These are phyloP conservation scores for Arizona elegans DNA, from an alignment of 2,113 vertebrate genomes.

Conservation along the genomic window DNA sequence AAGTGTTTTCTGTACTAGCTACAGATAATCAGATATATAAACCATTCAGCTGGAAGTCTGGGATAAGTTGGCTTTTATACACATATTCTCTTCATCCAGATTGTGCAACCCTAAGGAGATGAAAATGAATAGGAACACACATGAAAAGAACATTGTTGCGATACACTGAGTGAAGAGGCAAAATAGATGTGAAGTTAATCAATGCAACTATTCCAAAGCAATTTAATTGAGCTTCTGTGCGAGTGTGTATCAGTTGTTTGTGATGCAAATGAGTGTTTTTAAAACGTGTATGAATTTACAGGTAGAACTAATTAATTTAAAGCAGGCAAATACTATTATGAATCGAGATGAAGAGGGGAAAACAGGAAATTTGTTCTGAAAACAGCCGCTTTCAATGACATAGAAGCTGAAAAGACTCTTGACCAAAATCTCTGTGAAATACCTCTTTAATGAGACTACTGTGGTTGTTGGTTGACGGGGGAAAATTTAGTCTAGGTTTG, in stretches of 20 bases:
- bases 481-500: not conserved
- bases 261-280: not conserved
- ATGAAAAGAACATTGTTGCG: not conserved
- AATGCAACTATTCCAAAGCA: not conserved
- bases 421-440: not conserved
- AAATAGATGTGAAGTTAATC: not conserved
- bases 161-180: not conserved
- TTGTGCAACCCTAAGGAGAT: not conserved
- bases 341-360: not conserved
- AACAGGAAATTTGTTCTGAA: not conserved
- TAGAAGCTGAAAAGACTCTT: not conserved
- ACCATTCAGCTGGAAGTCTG: not conserved
- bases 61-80: not conserved
- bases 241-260: not conserved
- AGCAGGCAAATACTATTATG: not conserved
- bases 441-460: not conserved
- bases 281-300: not conserved
- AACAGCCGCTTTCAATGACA: not conserved
- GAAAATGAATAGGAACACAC: not conserved
- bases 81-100: not conserved
- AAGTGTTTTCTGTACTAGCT: not conserved
- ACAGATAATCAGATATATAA: not conserved
- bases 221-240: not conserved
- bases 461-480: not conserved
- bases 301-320: fast-evolving